Conservation (phyloP, 2,797 vertebrate species). For the Syngnathus rostellatus region DNA sequence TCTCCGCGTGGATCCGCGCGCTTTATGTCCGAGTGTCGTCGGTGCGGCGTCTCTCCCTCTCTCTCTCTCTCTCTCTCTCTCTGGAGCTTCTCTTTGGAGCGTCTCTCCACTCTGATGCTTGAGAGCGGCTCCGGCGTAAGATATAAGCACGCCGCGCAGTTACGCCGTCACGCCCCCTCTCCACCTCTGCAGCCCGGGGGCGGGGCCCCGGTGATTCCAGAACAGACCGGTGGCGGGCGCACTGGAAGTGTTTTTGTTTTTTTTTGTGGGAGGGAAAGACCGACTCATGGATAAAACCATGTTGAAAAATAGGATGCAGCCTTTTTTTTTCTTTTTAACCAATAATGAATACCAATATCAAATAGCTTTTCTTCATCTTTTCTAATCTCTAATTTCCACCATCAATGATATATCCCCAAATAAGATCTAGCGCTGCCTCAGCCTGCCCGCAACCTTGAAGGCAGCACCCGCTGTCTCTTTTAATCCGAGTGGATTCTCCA, state of each 20-base stretch:
- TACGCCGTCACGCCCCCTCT: constrained; percentile 44
- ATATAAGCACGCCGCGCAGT: constrained; percentile 55
- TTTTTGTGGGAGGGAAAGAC: neutral
- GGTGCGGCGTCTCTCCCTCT: constrained; percentile 1
- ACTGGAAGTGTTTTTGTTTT: neutral
- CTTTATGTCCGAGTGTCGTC: constrained; percentile 33
- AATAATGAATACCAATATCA: no score
- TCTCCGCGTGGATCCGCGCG: constrained; percentile 19
- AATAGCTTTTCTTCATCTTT: no score
- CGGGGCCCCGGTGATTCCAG: neutral
- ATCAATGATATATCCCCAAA: neutral
- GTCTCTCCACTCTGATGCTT: constrained; percentile 22
- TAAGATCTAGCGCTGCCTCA: constrained; percentile 3
- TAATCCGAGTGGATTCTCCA: constrained; percentile 12
- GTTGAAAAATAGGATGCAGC: neutral
- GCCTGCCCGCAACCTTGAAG: neutral
- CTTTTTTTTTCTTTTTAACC: no score
- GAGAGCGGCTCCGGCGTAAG: constrained; percentile 29
- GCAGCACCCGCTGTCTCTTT: neutral
- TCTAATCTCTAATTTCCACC: no score
- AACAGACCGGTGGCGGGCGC: neutral
- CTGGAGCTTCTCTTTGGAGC: constrained; percentile 5
- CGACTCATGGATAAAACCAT: neutral
- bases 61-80: no score
- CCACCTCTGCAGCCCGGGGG: constrained; percentile 29